Conservation (phyloP, 2,797 vertebrate genomes). For the Malacoraja senta region DNA sequence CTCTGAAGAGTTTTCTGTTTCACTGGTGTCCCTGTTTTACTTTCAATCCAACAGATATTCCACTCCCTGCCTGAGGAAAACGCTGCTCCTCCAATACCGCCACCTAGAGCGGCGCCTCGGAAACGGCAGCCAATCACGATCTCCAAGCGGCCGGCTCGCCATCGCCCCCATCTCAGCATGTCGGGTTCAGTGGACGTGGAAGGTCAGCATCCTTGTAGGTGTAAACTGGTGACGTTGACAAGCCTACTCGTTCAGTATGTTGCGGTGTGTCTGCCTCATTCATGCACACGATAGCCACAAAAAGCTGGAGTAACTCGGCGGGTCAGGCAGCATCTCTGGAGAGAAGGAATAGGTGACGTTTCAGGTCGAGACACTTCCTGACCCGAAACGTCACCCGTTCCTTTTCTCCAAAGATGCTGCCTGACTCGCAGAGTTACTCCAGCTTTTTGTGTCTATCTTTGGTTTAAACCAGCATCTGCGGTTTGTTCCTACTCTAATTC, state of each 20-base stretch:
- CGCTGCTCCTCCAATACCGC: slow-evolving; percentile 72
- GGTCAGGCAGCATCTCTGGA: no score
- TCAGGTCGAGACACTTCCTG: no score
- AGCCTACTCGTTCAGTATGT: background rate
- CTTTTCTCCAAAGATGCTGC: no score
- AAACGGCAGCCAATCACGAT: slow-evolving; percentile 94
- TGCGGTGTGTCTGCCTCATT: background rate
- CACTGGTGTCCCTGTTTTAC: background rate
- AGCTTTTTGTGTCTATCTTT: no score
- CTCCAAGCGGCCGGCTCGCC: slow-evolving; percentile 80
- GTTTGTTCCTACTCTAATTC: no score
- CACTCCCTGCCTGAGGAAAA: slow-evolving; percentile 76
- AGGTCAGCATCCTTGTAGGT: slow-evolving; percentile 57
- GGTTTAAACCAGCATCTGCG: no score
- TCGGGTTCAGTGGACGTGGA: slow-evolving; percentile 56
- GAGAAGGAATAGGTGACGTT: no score
- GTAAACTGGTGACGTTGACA: background rate
- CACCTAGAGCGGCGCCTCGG: slow-evolving; percentile 77
- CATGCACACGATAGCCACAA: no score
- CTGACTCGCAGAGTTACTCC: no score
- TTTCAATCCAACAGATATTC: slow-evolving; percentile 69
- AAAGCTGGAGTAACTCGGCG: no score
- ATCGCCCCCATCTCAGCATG: slow-evolving; percentile 62
- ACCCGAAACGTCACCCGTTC: no score
- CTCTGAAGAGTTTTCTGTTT: background rate